These are phyloP conservation scores for Glyptemys insculpta DNA, from an alignment of 2,797 vertebrate genomes.

Conservation along the genomic window DNA sequence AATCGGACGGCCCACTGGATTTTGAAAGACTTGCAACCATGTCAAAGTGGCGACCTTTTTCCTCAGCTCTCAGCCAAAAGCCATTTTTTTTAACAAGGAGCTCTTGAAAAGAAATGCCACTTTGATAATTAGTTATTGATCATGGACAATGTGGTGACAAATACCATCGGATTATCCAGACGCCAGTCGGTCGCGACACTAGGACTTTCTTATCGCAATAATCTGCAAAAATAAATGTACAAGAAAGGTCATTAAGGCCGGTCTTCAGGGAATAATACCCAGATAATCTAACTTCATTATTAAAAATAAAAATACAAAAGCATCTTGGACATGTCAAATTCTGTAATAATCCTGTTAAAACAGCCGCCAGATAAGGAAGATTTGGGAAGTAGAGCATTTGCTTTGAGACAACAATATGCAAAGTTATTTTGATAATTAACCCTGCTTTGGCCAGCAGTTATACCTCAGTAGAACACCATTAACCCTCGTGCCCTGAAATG, in stretches of 20 bases:
- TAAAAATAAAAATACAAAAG: slow-evolving; percentile 39
- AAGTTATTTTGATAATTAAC: slow-evolving; percentile 81
- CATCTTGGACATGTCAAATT: neutral
- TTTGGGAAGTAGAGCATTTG: slow-evolving; percentile 19
- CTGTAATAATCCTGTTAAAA: neutral
- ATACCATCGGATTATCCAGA: slow-evolving; percentile 91
- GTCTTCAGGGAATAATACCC: slow-evolving; percentile 29
- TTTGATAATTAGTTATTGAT: slow-evolving; percentile 99
- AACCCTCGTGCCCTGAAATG: slow-evolving; percentile 72
- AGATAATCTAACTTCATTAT: slow-evolving; percentile 35
- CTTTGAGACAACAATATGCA: slow-evolving; percentile 46
- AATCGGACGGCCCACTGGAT: slow-evolving; percentile 91
- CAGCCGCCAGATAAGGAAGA: slow-evolving; percentile 13
- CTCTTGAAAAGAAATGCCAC: slow-evolving; percentile 90
- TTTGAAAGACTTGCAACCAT: slow-evolving; percentile 90
- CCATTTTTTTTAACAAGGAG: slow-evolving; percentile 90
- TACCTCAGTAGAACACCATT: slow-evolving; percentile 76
- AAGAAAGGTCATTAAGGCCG: slow-evolving; percentile 67
- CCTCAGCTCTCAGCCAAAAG: slow-evolving; percentile 92
- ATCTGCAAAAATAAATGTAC: slow-evolving; percentile 71
- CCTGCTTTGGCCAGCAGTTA: slow-evolving; percentile 71
- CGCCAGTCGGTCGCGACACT: slow-evolving; percentile 90
- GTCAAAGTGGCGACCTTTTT: slow-evolving; percentile 89
- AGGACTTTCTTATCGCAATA: slow-evolving; percentile 89
- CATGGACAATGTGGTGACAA: slow-evolving; percentile 89